Evolutionary conservation across 1,140 invertebrate species (phyloP), one percentile per base, ranked within the genome.

Genomic region (Scaptomyza montana): DNA sequence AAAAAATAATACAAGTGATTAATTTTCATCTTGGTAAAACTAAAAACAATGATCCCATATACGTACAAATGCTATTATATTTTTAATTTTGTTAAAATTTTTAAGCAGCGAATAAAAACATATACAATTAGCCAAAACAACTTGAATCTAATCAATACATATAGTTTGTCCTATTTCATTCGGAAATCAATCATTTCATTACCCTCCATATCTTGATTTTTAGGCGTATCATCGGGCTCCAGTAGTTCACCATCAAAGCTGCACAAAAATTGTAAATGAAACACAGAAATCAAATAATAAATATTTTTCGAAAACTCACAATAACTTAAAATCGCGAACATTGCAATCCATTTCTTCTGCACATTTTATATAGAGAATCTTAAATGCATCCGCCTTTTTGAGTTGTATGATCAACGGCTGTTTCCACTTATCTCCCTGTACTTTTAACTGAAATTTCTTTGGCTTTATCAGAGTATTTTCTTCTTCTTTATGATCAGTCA

Each of bases 161-260:
- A 1, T 36, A 2, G 51, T 5, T 16, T 49, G 9, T 1, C 2
- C 65, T 16, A 65, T 39, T 65, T 84, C 0, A 33, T 16, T n/a
- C 73, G 59, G 5, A 90, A 61, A 73, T 91, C 89, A 39, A 91
- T 80, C 49, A 80, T 71, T 72, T 91, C 89, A 53, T 84, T 89
- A 19, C 86, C 81, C 68, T 91, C 89, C 74, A 91, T 87, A 10
- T 91, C 85, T 25, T 91, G 74, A 46, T 79, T 76, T 9, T 57
- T 63, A 0, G 89, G 90, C 13, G 89, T 91, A 61, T 91, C 85
- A 41, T 90, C 59, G 2, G 69, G 71, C 8, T 90, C 79, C 28
- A 91, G 43, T 0, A 75, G 21, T 6, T 91, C 89, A 30, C 90
- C 89, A 76, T 91, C 90, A 70, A 91, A 91, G 16, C 89, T 91